phyloP scores from a whole-genome alignment of 2,888 invertebrate species.

The Tribolium freemani region DNA sequence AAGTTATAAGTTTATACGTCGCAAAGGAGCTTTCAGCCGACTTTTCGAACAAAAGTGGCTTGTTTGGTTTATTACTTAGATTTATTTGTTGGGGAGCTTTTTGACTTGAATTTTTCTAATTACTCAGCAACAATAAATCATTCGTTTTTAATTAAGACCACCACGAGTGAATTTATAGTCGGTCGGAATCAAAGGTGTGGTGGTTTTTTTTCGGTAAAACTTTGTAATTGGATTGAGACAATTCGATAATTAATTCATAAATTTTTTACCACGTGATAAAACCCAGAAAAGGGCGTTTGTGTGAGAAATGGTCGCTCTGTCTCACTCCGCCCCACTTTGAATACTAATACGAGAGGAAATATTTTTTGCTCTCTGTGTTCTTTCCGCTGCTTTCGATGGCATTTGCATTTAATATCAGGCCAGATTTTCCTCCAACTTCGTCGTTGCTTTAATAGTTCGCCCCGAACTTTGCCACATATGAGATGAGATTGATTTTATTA shows the following conservation, averaged over 20 bases:
- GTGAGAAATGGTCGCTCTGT: constrained; percentile 9
- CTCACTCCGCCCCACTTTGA: constrained; percentile 15
- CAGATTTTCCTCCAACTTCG: background rate
- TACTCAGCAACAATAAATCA: background rate
- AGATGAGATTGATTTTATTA: background rate
- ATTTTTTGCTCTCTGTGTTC: constrained; percentile 23
- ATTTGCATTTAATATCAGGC: constrained; percentile 25
- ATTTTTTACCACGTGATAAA: background rate
- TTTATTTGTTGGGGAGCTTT: background rate
- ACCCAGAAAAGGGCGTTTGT: background rate
- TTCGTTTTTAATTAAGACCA: background rate
- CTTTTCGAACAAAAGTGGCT: background rate
- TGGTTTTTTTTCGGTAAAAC: background rate
- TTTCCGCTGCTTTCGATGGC: constrained; percentile 14
- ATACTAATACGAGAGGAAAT: constrained; percentile 19
- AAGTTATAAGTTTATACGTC: background rate
- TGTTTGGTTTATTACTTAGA: background rate
- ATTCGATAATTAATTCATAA: background rate
- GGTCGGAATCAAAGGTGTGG: background rate
- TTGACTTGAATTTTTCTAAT: background rate
- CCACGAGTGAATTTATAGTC: background rate
- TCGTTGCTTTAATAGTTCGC: constrained; percentile 1
- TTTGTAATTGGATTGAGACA: background rate
- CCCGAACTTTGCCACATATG: background rate
- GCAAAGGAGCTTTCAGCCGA: background rate